phyloP scores from a whole-genome alignment of 1,140 invertebrate genomes.

The Bombus balteatus region DNA sequence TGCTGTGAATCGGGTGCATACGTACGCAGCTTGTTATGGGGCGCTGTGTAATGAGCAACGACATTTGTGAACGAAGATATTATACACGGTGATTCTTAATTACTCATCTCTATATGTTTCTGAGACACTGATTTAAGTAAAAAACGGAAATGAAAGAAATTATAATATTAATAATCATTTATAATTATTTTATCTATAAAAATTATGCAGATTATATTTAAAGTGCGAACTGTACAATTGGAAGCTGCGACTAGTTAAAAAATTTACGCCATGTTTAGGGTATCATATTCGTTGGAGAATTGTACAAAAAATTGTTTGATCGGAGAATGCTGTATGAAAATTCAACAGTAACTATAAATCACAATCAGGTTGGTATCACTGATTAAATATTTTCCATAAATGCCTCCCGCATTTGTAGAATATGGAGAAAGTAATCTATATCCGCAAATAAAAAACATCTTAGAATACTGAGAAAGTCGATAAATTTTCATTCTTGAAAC shows the following conservation, averaged over 20 bases:
- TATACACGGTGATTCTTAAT: not conserved
- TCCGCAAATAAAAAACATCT: not conserved
- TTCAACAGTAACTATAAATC: not conserved
- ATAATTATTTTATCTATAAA: too few species aligned
- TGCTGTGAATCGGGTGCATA: constrained; percentile 65
- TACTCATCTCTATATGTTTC: not conserved
- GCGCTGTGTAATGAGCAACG: not conserved
- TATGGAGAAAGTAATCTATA: not conserved
- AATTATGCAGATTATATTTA: not conserved
- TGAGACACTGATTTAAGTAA: not conserved
- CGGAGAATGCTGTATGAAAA: not conserved
- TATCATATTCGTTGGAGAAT: not conserved
- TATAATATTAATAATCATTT: too few species aligned
- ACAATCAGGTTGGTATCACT: not conserved
- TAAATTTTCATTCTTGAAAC: not conserved
- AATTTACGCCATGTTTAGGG: not conserved
- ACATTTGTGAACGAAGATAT: not conserved
- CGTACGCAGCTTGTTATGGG: constrained; percentile 56
- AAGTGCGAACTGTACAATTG: not conserved
- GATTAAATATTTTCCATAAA: not conserved
- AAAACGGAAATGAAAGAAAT: not conserved
- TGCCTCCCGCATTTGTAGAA: too few species aligned
- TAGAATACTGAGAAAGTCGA: not conserved
- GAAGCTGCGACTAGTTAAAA: not conserved
- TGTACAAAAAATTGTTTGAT: not conserved